Base-by-base conservation (phyloP, 2,113 vertebrate species). In the Ploceus nigricollis region DNA sequence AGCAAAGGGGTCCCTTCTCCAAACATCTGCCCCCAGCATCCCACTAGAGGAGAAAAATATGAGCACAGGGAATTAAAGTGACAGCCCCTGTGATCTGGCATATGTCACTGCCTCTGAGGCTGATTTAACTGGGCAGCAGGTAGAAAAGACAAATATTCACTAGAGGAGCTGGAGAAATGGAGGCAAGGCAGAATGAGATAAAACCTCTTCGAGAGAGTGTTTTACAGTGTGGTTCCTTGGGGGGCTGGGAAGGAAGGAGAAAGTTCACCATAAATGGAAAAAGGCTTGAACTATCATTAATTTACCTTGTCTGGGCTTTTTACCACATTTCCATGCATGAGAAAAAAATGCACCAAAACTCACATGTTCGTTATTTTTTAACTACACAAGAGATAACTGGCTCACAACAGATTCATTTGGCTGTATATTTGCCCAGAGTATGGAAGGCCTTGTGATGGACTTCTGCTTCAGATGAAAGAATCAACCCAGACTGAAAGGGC, bases 131-230 rank as follows among this genome's bases (percentile, higher is more conserved):
- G 88, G 95, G 80, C 95, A 90, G 94, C 96, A 96, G 96, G 96
- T 96, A 97, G 88, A 71, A 89, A 92, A 96, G 95, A 94, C 86
- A 95, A 93, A 96, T 97, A 96, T 76, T 89, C 92, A 30, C 72
- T 25, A 82, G 53, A 93, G 80, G 65, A 95, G 48, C 79, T 87
- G 82, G 69, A 61, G 75, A 92, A 96, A 93, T 92, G 86, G 88
- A 92, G 93, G 82, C 54, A 58, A 90, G 69, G 42, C 89, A 76
- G 89, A 89, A 92, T 53, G 86, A 97, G 94, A 96, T 92, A 96
- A 95, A 97, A 79, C 72, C 77, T 95, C 77, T 93, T 79, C 3
- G 11, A 95, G 79, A 77, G 56, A 93, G 51, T 93, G 69, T 91
- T 96, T 93, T 95, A 87, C 80, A 81, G 48, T 72, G 82, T 45